Evolutionary conservation across 23 tunicate species (phyloP).

Genomic region (Botrylloides violaceus): DNA sequence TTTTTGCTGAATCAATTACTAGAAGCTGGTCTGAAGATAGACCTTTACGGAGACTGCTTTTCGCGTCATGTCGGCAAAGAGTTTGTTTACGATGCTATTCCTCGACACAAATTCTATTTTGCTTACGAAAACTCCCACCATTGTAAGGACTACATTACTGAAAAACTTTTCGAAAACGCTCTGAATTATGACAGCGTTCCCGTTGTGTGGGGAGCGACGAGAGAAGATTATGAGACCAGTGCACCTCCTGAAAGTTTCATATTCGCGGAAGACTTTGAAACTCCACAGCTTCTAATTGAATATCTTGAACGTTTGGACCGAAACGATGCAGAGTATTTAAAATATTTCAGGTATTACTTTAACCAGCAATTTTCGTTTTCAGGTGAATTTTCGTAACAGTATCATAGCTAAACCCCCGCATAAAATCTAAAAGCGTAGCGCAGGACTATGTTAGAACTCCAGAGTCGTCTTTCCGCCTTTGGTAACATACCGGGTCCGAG

Average conservation of each 20-base stretch:
- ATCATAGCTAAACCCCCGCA: no score
- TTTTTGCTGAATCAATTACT: constrained; percentile 18
- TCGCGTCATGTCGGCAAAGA: neutral
- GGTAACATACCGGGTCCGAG: no score
- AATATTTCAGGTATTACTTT: constrained; percentile 39
- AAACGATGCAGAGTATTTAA: constrained; percentile 37
- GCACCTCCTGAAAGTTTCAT: constrained; percentile 50
- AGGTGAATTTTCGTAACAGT: no score
- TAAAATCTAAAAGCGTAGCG: no score
- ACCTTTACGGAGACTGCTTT: constrained; percentile 42
- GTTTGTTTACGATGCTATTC: constrained; percentile 22
- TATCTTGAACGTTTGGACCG: constrained; percentile 36
- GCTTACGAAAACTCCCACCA: constrained; percentile 72
- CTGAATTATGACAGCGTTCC: constrained; percentile 44
- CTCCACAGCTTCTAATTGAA: constrained; percentile 28
- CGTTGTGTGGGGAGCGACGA: constrained; percentile 58
- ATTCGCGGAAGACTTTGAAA: constrained; percentile 46
- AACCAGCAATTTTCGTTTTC: no score
- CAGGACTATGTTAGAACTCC: no score
- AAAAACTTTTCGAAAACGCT: constrained; percentile 60
- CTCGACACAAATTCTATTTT: constrained; percentile 52
- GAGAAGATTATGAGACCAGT: constrained; percentile 42
- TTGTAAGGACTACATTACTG: constrained; percentile 66
- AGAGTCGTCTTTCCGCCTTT: no score
- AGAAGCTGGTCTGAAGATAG: constrained; percentile 44